A percentile compares a stretch with the other conserved stretches of the same genome.
Conservation (phyloP, 2,113 vertebrate species). For the Grantiella picta region DNA sequence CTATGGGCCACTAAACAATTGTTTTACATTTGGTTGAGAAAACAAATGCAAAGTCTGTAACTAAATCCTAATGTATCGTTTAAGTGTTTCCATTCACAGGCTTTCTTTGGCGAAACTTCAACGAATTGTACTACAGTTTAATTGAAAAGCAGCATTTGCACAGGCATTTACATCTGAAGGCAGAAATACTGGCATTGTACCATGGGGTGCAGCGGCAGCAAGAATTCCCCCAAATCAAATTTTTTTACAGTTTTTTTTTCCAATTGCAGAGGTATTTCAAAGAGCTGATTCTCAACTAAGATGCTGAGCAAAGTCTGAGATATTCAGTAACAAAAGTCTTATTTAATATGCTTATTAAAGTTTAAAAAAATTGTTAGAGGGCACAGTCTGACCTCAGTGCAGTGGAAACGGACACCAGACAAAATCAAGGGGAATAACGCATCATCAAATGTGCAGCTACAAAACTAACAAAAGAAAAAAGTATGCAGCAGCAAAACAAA, state of each 20-base stretch:
- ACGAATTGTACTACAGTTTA: conserved; percentile 54
- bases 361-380: neutral
- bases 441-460: neutral
- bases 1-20: conserved; percentile 36
- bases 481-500: neutral
- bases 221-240: neutral
- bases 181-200: neutral
- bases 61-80: conserved; percentile 57
- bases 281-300: neutral
- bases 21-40: conserved; percentile 56
- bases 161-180: conserved; percentile 54
- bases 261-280: neutral
- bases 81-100: conserved; percentile 33
- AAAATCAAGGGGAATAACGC: neutral
- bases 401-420: neutral
- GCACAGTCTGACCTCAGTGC: neutral
- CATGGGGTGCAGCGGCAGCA: neutral
- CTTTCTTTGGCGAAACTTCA: conserved; percentile 53
- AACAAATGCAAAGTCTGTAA: conserved; percentile 64
- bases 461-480: neutral
- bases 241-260: neutral
- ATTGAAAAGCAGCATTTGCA: conserved; percentile 41
- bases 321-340: neutral
- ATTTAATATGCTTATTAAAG: neutral
- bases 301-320: neutral